phyloP scores from a whole-genome alignment of 2,113 vertebrate species.

The Crotalus helleri region DNA sequence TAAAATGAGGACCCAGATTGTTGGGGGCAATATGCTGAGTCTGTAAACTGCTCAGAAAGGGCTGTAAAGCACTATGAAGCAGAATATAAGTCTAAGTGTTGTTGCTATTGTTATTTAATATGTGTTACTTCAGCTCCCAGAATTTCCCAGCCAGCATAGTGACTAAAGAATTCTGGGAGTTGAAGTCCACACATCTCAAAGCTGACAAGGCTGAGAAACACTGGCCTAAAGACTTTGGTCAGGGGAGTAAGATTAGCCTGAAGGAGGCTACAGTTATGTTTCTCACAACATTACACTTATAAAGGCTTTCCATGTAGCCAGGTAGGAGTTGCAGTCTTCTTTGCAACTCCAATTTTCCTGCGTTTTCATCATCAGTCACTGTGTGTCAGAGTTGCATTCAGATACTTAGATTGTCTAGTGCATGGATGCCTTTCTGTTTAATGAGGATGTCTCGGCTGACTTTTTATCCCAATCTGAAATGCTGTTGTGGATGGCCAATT shows the following conservation, averaged over 20 bases:
- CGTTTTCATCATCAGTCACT: neutral
- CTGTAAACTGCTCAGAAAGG: too few species aligned
- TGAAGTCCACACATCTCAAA: neutral
- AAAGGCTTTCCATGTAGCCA: neutral
- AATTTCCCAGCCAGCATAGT: neutral
- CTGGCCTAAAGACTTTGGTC: conserved; percentile 17
- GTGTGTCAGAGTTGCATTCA: neutral
- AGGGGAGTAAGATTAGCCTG: neutral
- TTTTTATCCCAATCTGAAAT: conserved; percentile 23
- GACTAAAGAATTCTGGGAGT: neutral
- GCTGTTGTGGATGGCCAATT: conserved; percentile 23
- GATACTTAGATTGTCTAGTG: neutral
- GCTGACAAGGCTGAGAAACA: neutral
- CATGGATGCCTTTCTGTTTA: conserved; percentile 16
- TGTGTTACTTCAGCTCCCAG: neutral
- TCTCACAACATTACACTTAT: neutral
- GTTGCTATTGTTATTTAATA: neutral
- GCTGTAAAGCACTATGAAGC: too few species aligned
- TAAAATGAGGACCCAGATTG: neutral
- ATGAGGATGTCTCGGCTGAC: conserved; percentile 3
- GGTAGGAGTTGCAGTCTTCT: neutral
- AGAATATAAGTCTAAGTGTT: neutral
- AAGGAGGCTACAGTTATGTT: neutral
- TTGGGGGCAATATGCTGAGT: too few species aligned
- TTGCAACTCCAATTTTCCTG: neutral